Base-by-base conservation (phyloP, 2,113 vertebrate genomes). In the Erinaceus europaeus region DNA sequence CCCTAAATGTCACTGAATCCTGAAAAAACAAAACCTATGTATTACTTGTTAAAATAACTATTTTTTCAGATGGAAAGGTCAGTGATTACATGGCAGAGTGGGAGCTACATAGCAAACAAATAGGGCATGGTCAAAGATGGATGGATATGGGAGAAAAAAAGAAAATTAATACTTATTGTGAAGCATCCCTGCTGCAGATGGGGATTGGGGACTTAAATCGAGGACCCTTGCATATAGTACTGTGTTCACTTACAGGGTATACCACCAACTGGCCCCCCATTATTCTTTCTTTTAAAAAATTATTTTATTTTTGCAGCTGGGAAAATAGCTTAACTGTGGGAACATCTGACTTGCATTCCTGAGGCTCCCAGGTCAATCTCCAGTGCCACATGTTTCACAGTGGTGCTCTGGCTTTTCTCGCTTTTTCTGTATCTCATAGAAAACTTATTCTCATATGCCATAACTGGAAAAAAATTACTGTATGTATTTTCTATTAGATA, bases 1-100 rank as follows among this genome's bases (percentile, higher is more conserved):
- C 95, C n/a, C 91, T 86, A 73, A 95, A 95, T 9, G 94, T 94
- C 81, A 95, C 82, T 57, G 78, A 82, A 75, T 53, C 61, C 95
- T 95, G 68, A 59, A 86, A 76, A 79, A 61, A 80, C n/a, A 79
- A 82, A 87, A 88, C 12, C 53, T 40, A 50, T 6, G 36, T 38
- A 73, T 84, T 75, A 75, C 21, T 62, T 85, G 71, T 50, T 25
- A 75, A 89, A 79, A 80, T 27, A 61, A 81, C 77, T 42, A 44
- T 52, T 21, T 55, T 71, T 68, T 85, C 6, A 71, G 65, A 55
- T 72, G 20, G 25, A 85, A 38, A 46, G 20, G 67, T 1, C 21
- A 32, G 55, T 27, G 44, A 71, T 3, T 55, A 2, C 61, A 76
- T 3, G 48, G 34, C 40, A 44, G 25, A 67, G 23, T 71, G 25